Percentiles rank a stretch among this genome's conserved stretches.
Conservation (phyloP, 2,113 vertebrate species). For the Ariopsis seemanni region DNA sequence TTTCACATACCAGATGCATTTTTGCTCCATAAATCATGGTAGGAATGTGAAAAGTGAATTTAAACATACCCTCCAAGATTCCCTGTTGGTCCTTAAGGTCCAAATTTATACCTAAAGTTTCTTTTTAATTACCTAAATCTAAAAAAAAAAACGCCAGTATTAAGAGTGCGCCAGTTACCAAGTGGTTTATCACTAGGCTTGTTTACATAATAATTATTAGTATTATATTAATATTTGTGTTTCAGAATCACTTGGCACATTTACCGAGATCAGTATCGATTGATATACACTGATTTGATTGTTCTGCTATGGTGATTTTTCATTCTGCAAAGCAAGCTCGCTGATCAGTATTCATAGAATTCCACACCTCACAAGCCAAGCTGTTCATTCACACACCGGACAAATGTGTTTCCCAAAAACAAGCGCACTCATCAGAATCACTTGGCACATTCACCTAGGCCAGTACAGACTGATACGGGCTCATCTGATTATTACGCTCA, state of each 20-base stretch:
- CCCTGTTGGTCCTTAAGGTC: neutral
- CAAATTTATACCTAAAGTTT: neutral
- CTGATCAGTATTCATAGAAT: conserved; percentile 41
- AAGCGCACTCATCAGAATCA: conserved; percentile 37
- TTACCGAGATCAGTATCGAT: neutral
- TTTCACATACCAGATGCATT: neutral
- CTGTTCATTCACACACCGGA: conserved; percentile 28
- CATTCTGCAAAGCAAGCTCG: conserved; percentile 5
- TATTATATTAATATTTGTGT: neutral
- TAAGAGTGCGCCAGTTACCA: neutral
- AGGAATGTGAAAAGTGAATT: neutral
- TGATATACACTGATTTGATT: conserved; percentile 33
- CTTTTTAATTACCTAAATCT: neutral
- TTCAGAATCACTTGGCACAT: neutral
- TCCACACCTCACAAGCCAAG: conserved; percentile 23
- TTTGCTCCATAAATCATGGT: neutral
- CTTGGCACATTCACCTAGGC: conserved; percentile 37
- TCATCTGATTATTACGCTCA: conserved; percentile 36
- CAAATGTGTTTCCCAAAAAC: conserved; percentile 24
- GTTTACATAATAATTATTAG: neutral
- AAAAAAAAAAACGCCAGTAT: neutral
- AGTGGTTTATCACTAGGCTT: neutral
- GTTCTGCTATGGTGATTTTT: conserved; percentile 6
- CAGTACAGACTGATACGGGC: conserved; percentile 22
- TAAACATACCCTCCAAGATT: neutral